Conservation (phyloP, 2,113 vertebrate species). For the Leptobrachium leishanense region DNA sequence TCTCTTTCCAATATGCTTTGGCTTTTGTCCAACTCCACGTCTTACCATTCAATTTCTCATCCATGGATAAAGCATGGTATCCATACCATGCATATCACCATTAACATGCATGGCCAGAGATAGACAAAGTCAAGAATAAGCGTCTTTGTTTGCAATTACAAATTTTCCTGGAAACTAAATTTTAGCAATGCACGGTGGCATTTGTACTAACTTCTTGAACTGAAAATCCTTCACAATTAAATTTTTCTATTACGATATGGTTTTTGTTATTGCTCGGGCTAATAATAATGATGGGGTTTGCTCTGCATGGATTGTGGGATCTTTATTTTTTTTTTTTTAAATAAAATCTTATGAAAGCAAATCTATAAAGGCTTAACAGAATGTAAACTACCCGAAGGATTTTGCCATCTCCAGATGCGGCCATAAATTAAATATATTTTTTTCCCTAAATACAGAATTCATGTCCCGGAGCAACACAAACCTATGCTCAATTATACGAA, state of each 20-base stretch:
- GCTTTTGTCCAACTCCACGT: constrained; percentile 1
- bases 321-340: not conserved
- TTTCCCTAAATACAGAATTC: not conserved
- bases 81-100: constrained; percentile 4
- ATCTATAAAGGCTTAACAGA: not conserved
- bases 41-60: constrained; percentile 2
- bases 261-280: not conserved
- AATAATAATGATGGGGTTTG: not conserved
- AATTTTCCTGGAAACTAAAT: not conserved
- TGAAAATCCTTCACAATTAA: not conserved
- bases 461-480: not conserved
- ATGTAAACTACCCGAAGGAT: not conserved
- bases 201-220: not conserved
- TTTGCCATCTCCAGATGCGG: not conserved
- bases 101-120: constrained; percentile 6
- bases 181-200: not conserved
- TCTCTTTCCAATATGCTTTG: constrained; percentile 1
- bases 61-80: constrained; percentile 17
- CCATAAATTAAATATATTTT: not conserved
- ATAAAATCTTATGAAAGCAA: not conserved
- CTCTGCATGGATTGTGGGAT: not conserved
- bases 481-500: not conserved
- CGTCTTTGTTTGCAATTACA: not conserved
- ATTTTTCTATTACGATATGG: not conserved
- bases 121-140: constrained; percentile 4